Percentiles rank a stretch among this genome's conserved stretches.
phyloP scores from a whole-genome alignment of 2,113 vertebrate genomes.

The Nothocercus nigrocapillus region DNA sequence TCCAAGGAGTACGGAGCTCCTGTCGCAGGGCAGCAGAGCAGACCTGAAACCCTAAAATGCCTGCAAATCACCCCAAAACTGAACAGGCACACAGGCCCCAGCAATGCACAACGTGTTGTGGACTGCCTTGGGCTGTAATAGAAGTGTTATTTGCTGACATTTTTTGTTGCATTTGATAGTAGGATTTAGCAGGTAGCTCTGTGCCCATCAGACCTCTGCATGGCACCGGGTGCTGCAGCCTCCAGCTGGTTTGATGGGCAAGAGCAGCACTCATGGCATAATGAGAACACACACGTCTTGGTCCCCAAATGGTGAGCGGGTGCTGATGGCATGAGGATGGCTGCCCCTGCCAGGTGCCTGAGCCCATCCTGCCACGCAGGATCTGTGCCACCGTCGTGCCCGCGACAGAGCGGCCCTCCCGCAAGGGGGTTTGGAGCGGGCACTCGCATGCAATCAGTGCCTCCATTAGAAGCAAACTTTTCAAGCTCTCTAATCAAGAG shows the following conservation, averaged over 20 bases:
- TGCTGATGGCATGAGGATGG: accelerated
- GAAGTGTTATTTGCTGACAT: too few relatives aligned
- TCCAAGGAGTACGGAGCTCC: accelerated
- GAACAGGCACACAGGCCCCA: not conserved
- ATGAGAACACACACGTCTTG: not conserved
- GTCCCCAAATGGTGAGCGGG: accelerated
- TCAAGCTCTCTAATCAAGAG: slow-evolving; percentile 49
- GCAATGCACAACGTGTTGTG: not conserved
- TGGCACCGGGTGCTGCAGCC: not conserved
- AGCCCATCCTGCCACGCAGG: accelerated
- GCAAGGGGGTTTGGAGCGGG: not conserved
- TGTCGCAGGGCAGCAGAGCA: not conserved
- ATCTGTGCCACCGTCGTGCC: accelerated
- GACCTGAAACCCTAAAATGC: not conserved
- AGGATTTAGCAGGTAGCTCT: not conserved
- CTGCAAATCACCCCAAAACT: not conserved
- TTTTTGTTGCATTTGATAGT: not conserved
- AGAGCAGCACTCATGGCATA: accelerated
- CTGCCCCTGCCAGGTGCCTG: accelerated
- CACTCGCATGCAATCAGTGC: not conserved
- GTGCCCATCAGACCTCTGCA: not conserved
- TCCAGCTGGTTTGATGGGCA: not conserved
- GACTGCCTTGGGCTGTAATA: not conserved
- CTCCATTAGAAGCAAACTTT: slow-evolving; percentile 54
- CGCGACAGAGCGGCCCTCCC: not conserved